Base-by-base conservation (phyloP, 2,888 invertebrate genomes). In the Cheilosia soror region DNA sequence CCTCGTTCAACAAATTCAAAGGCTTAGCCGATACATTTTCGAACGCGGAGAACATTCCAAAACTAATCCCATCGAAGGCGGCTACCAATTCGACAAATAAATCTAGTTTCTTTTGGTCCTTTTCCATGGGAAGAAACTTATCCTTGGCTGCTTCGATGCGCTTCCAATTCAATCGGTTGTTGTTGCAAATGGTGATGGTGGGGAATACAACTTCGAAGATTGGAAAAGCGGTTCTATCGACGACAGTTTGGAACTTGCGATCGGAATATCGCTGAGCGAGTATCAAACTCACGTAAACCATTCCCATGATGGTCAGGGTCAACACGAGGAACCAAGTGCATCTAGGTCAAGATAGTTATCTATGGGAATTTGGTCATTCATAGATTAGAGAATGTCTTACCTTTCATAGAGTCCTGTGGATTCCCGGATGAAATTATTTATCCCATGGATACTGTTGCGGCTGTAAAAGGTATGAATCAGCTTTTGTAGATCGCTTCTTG, bases 151-250 rank as follows among this genome's bases (percentile, higher is more conserved):
- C 86, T 1, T 87, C 83, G 25, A 92, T 40, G 7, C 91, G 90
- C 4, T 88, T 76, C 92, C 92, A 92, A 83, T 92, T 92, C 7
- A 92, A 88, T 2, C 90, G 91, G 87, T 92, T 91, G 11, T 76
- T 75, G 87, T 92, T 92, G 77, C 92, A 92, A 44, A 92, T 89
- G 15, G 91, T 90, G 3, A 92, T 87, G 11, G 90, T 91, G 13
- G 92, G 92, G 87, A 90, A 92, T 4, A 89, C 68, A 9, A 92
- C 91, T 20, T 90, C 88, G 85, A 90, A 90, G 0, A 92, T 89
- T 2, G 91, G 91, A 78, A 73, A 88, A 0, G 90, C 90, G 1
- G 92, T 92, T 42, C 89, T 91, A 37, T 92, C 91, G 20, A 92
- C 91, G 4, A 92, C 90, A 0, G 92, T 92, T 68, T 92, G 89